Conservation (phyloP, 2,888 invertebrate genomes). For the Harpagoxenus sublaevis region DNA sequence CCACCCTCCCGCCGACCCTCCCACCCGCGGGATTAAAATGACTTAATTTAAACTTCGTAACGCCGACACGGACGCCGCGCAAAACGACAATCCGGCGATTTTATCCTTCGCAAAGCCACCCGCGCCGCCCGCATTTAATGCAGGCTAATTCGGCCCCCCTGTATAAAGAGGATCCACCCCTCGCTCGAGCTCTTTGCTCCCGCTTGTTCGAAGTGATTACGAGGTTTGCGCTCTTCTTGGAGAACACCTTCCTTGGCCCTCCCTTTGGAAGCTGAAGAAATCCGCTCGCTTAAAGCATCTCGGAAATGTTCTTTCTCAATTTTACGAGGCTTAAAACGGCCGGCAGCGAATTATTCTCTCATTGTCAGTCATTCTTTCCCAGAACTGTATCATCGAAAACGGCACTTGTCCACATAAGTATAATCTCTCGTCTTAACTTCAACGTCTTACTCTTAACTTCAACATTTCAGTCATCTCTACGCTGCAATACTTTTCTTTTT, state of each 20-base stretch:
- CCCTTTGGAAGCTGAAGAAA: background rate
- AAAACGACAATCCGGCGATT: constrained; percentile 69
- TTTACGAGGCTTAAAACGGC: background rate
- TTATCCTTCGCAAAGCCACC: constrained; percentile 61
- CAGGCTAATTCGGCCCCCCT: constrained; percentile 53
- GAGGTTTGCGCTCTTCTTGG: constrained; percentile 9
- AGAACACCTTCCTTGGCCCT: constrained; percentile 2
- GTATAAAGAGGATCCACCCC: constrained; percentile 8
- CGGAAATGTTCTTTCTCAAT: background rate
- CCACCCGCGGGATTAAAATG: constrained; percentile 71
- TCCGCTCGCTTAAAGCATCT: background rate
- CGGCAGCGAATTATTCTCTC: background rate
- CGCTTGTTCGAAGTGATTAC: constrained; percentile 38
- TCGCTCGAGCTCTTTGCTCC: background rate
- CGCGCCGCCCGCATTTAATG: constrained; percentile 61
- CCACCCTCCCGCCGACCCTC: background rate
- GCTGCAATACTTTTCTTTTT: background rate
- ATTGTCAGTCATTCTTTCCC: background rate
- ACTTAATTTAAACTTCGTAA: constrained; percentile 75
- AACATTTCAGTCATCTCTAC: background rate
- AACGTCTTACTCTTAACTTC: background rate
- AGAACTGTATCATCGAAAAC: background rate
- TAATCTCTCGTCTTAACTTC: background rate
- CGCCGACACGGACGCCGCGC: constrained; percentile 60
- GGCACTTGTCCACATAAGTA: background rate